Evolutionary conservation across 2,888 invertebrate species (phyloP), one percentile per base, ranked within the genome.

Genomic region (Sinohyriopsis cumingii): DNA sequence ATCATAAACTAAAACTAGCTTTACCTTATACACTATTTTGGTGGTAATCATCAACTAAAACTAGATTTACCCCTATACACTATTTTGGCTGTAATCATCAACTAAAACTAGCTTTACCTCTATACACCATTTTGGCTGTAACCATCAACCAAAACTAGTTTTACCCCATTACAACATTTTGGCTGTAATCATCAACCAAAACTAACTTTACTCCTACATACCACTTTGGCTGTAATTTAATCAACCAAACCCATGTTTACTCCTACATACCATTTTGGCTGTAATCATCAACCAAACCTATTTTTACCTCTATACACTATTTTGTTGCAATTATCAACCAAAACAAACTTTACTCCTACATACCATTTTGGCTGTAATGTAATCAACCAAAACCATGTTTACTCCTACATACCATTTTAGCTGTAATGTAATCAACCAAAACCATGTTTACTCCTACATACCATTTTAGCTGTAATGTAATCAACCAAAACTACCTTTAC

Each of bases 1-100:
- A 91, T 99, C 99, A 90, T 99, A 95, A 1, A 99, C 93, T 22
- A 99, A 91, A 73, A 99, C 93, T 59, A 99, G 95, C 91, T 99
- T 25, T 25, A 25, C 25, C n/a, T n/a, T 63, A 53, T 12, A 56
- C 19, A 18, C 25, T 3, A 25, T 25, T 25, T 25, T 25, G 25
- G 3, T 25, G 25, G 25, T 25, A 25, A 25, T 3, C 25, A 25
- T 25, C 25, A 25, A 25, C 25, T 3, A 25, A 25, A 25, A 25
- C 25, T 25, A 25, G 25, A 1, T 25, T 25, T 25, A 25, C 25
- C 3, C 25, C 25, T 3, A 3, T 25, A 25, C 25, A 25, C 25
- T 3, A 25, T 25, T 25, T 25, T 25, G 25, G 25, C 3, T 1
- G 25, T 25, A 25, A 25, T 25, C 25, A 25, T 25, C 25, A 25